Percentiles rank a stretch among this genome's conserved stretches.
Conservation (phyloP, 2,888 invertebrate genomes). For the Toxonevra muliebris region DNA sequence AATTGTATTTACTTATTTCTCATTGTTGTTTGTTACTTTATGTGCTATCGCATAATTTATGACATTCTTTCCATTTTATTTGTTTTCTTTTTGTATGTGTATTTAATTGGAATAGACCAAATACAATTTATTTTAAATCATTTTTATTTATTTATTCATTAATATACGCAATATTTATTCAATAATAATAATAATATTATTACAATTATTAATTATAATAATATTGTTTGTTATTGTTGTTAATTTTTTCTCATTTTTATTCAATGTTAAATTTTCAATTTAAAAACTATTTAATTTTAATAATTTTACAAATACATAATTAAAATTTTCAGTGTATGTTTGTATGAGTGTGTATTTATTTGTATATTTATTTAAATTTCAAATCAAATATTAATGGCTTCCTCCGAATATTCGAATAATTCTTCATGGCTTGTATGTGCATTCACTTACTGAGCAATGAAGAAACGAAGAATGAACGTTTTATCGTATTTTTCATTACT, state of each 20-base stretch:
- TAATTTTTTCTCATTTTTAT: neutral
- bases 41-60: slow-evolving; percentile 11
- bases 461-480: no score
- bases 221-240: slow-evolving; percentile 7
- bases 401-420: no score
- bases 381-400: neutral
- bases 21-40: slow-evolving; percentile 1
- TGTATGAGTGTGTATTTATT: neutral
- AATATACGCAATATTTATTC: slow-evolving; percentile 5
- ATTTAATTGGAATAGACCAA: slow-evolving; percentile 5
- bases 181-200: slow-evolving; percentile 13
- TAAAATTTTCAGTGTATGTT: neutral
- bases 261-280: slow-evolving; percentile 4
- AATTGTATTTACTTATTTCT: slow-evolving; percentile 12
- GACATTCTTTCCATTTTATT: slow-evolving; percentile 6
- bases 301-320: slow-evolving; percentile 10
- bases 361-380: neutral
- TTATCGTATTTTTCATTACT: no score
- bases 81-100: neutral
- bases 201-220: slow-evolving; percentile 4
- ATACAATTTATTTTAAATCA: slow-evolving; percentile 3
- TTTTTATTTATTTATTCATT: slow-evolving; percentile 17
- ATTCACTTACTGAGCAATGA: no score
- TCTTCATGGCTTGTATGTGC: no score
- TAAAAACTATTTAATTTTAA: slow-evolving; percentile 7